Evolutionary conservation across 2,888 invertebrate genomes (phyloP).

Genomic region (Scaptomyza reducta): DNA sequence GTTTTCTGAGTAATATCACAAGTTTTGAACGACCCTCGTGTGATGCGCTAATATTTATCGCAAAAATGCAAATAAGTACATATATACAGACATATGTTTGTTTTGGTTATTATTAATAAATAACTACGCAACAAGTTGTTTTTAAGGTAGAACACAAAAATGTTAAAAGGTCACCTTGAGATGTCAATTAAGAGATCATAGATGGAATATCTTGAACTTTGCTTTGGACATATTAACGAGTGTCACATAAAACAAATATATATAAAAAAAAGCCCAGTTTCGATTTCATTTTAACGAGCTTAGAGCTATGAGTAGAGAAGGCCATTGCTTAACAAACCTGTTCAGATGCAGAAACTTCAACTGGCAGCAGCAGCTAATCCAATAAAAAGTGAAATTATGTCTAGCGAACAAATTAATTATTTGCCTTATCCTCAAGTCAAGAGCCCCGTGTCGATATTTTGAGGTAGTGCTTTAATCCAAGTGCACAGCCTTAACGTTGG

Average conservation of each 20-base stretch:
- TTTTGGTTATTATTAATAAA: not conserved
- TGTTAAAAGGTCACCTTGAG: constrained; percentile 67
- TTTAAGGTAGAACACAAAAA: constrained; percentile 28
- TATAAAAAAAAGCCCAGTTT: constrained; percentile 22
- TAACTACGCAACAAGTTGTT: not conserved
- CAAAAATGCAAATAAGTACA: not conserved
- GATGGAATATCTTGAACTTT: constrained; percentile 26
- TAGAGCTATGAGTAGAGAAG: not conserved
- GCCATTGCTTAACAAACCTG: constrained; percentile 69
- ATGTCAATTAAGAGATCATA: constrained; percentile 26
- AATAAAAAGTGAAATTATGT: constrained; percentile 74
- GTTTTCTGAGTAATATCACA: not conserved
- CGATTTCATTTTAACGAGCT: constrained; percentile 44
- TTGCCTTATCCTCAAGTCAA: not conserved
- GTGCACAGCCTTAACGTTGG: constrained; percentile 56
- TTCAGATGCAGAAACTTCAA: constrained; percentile 33
- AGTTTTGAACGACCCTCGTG: constrained; percentile 9
- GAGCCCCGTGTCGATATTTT: constrained; percentile 18
- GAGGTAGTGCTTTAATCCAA: constrained; percentile 72
- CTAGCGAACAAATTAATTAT: constrained; percentile 4
- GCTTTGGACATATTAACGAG: constrained; percentile 49
- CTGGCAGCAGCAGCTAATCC: constrained; percentile 66
- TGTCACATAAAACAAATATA: constrained; percentile 31
- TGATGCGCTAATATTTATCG: not conserved
- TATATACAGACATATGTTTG: not conserved